These are phyloP conservation scores for Chaetophractus vellerosus DNA, from an alignment of 2,797 vertebrate species.

Conservation along the genomic window DNA sequence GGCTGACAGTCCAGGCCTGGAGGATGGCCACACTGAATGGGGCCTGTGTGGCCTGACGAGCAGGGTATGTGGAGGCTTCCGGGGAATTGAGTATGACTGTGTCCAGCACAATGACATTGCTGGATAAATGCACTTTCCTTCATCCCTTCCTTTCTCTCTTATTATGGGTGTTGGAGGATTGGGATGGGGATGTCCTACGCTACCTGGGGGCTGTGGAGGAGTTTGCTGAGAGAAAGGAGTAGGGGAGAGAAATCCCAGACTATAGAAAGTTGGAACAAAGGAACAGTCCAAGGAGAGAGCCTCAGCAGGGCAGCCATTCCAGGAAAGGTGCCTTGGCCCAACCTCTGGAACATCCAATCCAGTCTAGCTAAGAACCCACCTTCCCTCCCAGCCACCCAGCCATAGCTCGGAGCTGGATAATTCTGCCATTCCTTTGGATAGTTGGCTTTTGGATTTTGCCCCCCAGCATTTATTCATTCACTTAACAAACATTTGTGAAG, in stretches of 20 bases:
- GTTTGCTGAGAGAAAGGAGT: background rate
- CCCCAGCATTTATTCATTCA: too few relatives aligned
- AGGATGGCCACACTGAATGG: background rate
- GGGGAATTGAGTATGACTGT: background rate
- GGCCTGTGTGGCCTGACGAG: background rate
- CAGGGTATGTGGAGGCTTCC: background rate
- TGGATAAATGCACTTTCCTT: background rate
- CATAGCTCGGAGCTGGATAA: background rate
- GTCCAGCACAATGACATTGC: background rate
- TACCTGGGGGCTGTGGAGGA: background rate
- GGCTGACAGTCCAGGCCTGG: background rate
- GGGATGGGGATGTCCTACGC: background rate
- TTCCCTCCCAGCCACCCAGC: background rate
- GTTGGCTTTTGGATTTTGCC: conserved; percentile 27
- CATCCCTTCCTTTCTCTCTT: background rate
- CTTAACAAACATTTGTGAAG: too few relatives aligned
- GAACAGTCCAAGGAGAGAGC: background rate
- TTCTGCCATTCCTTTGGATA: background rate
- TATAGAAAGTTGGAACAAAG: conserved; percentile 10
- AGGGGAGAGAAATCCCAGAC: conserved; percentile 39
- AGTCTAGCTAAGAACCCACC: background rate
- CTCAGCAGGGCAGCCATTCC: background rate
- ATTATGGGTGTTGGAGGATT: background rate
- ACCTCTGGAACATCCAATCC: background rate
- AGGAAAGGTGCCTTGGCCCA: background rate